Conservation (phyloP, 2,113 vertebrate species). For the Macaca nemestrina region DNA sequence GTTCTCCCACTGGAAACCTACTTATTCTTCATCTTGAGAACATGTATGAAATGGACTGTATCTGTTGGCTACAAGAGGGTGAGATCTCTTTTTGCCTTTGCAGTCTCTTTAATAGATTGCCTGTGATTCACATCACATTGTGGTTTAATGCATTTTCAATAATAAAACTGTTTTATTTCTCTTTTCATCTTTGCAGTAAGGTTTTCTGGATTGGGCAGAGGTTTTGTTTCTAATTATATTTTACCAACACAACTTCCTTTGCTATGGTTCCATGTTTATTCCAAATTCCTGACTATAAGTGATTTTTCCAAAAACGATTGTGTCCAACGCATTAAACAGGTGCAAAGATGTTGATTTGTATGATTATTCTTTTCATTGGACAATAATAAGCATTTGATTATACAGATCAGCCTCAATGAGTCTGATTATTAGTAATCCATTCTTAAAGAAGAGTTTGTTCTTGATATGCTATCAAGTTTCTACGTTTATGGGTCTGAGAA, state of each 20-base stretch:
- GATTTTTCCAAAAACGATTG: neutral
- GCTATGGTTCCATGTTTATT: neutral
- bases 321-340: neutral
- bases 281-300: neutral
- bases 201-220: neutral
- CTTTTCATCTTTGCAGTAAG: neutral
- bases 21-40: neutral
- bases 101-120: neutral
- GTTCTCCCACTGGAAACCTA: neutral
- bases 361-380: neutral
- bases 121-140: neutral
- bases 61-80: neutral
- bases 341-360: neutral
- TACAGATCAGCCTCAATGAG: neutral
- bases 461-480: neutral
- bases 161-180: neutral
- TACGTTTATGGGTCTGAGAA: neutral
- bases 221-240: constrained; percentile 1
- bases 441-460: neutral
- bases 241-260: neutral
- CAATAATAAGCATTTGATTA: constrained; percentile 46
- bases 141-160: neutral
- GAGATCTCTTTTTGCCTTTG: neutral
- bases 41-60: neutral
- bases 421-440: neutral